Conservation (phyloP, 2,113 vertebrate species). For the Nycticebus coucang region DNA sequence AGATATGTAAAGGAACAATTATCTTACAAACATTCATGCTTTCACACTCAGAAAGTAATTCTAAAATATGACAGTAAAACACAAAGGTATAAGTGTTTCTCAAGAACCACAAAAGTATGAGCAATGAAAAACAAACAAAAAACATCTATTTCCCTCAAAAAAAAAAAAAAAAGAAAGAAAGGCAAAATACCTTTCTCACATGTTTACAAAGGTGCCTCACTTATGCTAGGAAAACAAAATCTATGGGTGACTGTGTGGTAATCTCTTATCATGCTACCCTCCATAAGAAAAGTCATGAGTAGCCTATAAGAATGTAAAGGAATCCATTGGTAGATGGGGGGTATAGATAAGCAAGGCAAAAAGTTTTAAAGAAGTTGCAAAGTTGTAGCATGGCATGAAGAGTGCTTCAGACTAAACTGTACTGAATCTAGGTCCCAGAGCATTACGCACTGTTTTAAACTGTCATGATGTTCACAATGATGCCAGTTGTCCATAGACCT, state of each 20-base stretch:
- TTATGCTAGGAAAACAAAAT: neutral
- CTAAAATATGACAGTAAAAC: too few species aligned
- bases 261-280: neutral
- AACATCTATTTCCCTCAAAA: too few species aligned
- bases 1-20: too few species aligned
- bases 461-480: neutral
- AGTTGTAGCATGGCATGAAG: neutral
- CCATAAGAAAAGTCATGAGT: neutral
- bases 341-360: neutral
- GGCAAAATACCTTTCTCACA: neutral
- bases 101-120: too few species aligned
- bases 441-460: neutral
- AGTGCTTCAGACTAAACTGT: neutral
- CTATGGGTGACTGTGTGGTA: neutral
- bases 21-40: too few species aligned
- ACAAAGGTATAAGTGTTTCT: too few species aligned
- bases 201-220: neutral
- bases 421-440: neutral
- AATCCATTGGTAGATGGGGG: neutral
- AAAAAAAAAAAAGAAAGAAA: neutral
- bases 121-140: neutral
- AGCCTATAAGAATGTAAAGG: neutral
- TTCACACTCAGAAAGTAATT: too few species aligned
- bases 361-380: neutral
- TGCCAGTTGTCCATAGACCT: neutral